Percentiles rank a stretch among this genome's conserved stretches.
Conservation (phyloP, 2,113 vertebrate species). For the Lepidothrix coronata region DNA sequence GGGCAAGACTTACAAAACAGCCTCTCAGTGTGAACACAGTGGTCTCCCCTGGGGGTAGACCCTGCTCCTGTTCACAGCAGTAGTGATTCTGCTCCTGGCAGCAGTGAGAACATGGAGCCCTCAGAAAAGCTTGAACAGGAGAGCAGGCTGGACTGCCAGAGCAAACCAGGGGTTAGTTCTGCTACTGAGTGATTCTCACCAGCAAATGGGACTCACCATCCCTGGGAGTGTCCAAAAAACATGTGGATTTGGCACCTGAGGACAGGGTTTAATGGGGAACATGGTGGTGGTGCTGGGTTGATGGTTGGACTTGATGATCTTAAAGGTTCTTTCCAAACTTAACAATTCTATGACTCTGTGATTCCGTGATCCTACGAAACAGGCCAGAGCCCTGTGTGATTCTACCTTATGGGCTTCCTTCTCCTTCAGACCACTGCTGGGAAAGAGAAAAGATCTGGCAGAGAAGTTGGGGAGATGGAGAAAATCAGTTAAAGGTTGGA, state of each 20-base stretch:
- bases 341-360: background rate
- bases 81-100: background rate
- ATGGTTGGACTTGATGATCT: background rate
- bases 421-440: background rate
- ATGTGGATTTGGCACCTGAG: background rate
- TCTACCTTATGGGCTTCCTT: background rate
- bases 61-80: background rate
- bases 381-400: background rate
- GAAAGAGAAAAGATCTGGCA: background rate
- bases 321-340: background rate
- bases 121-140: background rate
- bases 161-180: background rate
- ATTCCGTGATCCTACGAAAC: background rate
- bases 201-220: background rate
- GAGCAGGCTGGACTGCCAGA: background rate
- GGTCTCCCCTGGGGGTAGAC: background rate
- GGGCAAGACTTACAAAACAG: background rate
- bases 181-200: background rate
- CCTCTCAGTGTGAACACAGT: background rate
- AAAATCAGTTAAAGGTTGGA: accelerated
- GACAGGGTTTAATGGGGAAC: background rate
- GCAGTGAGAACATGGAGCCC: background rate
- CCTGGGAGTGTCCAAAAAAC: background rate
- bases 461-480: background rate
- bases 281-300: too few species aligned